Conservation (phyloP, 2,888 invertebrate genomes). For the Bembecia ichneumoniformis region DNA sequence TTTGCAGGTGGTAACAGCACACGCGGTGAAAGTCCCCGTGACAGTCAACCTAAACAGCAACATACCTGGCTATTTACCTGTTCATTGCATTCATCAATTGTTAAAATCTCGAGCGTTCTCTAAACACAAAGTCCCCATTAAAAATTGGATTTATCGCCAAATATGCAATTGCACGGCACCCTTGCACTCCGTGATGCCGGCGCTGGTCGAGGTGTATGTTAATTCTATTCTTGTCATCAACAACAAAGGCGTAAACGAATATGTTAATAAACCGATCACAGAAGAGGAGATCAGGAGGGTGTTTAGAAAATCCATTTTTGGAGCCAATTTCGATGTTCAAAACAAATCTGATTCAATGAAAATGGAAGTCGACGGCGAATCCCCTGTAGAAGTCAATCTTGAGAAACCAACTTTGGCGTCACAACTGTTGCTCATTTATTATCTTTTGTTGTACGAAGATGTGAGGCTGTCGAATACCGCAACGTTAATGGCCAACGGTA, state of each 20-base stretch:
- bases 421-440: conserved; percentile 91
- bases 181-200: conserved; percentile 92
- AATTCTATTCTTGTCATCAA: conserved; percentile 87
- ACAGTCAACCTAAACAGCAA: conserved; percentile 90
- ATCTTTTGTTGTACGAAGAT: conserved; percentile 93
- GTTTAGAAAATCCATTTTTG: conserved; percentile 84
- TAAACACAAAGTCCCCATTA: conserved; percentile 96
- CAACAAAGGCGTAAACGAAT: conserved; percentile 77
- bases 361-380: conserved; percentile 70
- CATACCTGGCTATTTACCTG: conserved; percentile 92
- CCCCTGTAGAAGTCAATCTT: conserved; percentile 65
- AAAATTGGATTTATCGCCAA: conserved; percentile 96
- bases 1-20: conserved; percentile 87
- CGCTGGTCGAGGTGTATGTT: conserved; percentile 94
- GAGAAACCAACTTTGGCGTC: conserved; percentile 83
- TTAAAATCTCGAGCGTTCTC: conserved; percentile 94
- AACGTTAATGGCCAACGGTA: conserved; percentile 75
- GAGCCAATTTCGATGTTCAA: conserved; percentile 78
- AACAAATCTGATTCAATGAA: conserved; percentile 58
- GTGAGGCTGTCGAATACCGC: conserved; percentile 82
- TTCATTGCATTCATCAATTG: conserved; percentile 96
- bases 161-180: conserved; percentile 91
- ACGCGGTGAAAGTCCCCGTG: conserved; percentile 96
- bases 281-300: conserved; percentile 91
- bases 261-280: conserved; percentile 91